Conservation (phyloP, 2,888 invertebrate genomes). For the Eupeodes luniger region DNA sequence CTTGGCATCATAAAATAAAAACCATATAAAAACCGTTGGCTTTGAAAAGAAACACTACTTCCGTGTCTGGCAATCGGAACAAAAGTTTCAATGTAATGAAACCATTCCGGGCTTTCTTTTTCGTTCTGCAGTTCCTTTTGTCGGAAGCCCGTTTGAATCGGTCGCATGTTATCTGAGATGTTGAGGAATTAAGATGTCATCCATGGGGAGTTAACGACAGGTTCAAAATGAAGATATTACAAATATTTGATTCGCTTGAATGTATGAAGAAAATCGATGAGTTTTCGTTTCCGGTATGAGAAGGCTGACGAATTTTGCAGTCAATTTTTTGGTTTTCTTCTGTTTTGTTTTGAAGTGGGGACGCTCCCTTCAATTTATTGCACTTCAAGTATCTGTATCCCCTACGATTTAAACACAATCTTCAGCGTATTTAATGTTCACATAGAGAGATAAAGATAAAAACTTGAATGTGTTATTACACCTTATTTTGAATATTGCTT, state of each 20-base stretch:
- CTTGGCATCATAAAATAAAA: conserved; percentile 42
- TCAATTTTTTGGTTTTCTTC: background rate
- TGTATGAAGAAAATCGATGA: conserved; percentile 44
- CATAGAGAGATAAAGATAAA: conserved; percentile 59
- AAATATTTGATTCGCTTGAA: conserved; percentile 16
- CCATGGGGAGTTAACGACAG: conserved; percentile 1
- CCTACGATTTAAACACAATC: conserved; percentile 49
- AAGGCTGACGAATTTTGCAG: background rate
- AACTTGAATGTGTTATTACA: background rate
- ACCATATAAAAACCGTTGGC: conserved; percentile 46
- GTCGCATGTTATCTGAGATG: conserved; percentile 25
- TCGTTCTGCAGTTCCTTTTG: conserved; percentile 8
- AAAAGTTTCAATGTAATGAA: conserved; percentile 60
- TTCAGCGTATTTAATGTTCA: conserved; percentile 51
- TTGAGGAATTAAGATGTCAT: conserved; percentile 23
- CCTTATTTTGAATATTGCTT: too few species aligned
- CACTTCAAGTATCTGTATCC: background rate
- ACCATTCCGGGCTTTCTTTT: background rate
- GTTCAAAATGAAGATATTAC: background rate
- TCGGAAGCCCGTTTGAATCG: conserved; percentile 6
- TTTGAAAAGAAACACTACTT: conserved; percentile 47
- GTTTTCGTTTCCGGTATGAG: conserved; percentile 6
- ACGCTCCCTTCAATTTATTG: background rate
- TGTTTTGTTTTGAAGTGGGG: background rate
- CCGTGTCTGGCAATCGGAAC: conserved; percentile 56